Evolutionary conservation across 2,797 vertebrate species (phyloP).

Genomic region (Pseudochaenichthys georgianus): DNA sequence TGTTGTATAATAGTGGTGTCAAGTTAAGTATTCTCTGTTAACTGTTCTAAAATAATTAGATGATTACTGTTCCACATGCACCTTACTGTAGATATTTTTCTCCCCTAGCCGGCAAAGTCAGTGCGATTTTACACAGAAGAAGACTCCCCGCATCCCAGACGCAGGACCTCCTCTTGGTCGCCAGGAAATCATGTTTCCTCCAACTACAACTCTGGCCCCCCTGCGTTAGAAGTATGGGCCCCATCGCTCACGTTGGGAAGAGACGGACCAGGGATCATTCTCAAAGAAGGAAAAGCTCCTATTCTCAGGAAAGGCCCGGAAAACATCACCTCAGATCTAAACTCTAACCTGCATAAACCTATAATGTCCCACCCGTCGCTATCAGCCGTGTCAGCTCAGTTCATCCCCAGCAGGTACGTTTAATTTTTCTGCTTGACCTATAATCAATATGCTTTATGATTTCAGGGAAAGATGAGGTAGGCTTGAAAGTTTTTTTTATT

Average conservation of each 20-base stretch:
- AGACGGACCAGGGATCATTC: constrained; percentile 87
- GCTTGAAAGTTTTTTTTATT: constrained; percentile 7
- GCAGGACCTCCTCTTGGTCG: constrained; percentile 82
- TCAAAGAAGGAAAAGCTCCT: constrained; percentile 87
- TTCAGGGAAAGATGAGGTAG: neutral
- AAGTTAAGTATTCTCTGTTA: neutral
- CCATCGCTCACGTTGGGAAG: constrained; percentile 82
- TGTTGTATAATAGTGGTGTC: neutral
- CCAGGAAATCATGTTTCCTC: constrained; percentile 75
- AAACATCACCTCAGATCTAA: constrained; percentile 70
- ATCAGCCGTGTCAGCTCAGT: constrained; percentile 73
- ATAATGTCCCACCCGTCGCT: constrained; percentile 57
- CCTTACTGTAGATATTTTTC: constrained; percentile 34
- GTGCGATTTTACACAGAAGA: constrained; percentile 93
- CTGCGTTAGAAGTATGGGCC: constrained; percentile 85
- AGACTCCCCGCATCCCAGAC: constrained; percentile 85
- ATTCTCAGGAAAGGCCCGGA: constrained; percentile 81
- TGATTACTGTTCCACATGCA: constrained; percentile 1
- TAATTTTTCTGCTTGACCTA: neutral
- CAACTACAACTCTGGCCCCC: constrained; percentile 62
- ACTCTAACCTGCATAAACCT: constrained; percentile 71
- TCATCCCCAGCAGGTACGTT: constrained; percentile 88
- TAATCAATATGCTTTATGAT: constrained; percentile 17
- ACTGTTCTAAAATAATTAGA: neutral
- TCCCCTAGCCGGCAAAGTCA: constrained; percentile 90